Evolutionary conservation across 2,888 invertebrate genomes (phyloP).

Genomic region (Nephrotoma appendiculata): DNA sequence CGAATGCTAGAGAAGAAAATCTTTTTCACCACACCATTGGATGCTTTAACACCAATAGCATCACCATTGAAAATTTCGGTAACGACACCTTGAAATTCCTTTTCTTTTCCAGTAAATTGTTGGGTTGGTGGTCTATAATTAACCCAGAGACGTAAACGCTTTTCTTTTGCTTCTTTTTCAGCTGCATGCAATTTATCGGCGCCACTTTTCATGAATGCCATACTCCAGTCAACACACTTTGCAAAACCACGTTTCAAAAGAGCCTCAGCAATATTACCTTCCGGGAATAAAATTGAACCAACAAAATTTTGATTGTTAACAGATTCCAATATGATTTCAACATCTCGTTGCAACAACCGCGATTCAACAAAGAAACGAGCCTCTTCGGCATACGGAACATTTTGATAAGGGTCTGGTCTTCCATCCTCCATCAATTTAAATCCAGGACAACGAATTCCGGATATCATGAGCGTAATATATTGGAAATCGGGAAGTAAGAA

Average conservation of each 20-base stretch:
- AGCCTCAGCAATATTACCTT: slow-evolving; percentile 86
- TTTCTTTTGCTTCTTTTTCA: slow-evolving; percentile 78
- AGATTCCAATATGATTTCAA: slow-evolving; percentile 80
- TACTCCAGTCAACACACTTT: slow-evolving; percentile 86
- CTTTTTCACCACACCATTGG: slow-evolving; percentile 69
- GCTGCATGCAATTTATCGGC: slow-evolving; percentile 72
- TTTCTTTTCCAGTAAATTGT: slow-evolving; percentile 54
- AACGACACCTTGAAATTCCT: slow-evolving; percentile 68
- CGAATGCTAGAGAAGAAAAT: slow-evolving; percentile 92
- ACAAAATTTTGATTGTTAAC: slow-evolving; percentile 87
- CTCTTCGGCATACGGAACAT: slow-evolving; percentile 68
- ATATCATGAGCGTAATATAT: slow-evolving; percentile 87
- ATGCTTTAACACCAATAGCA: slow-evolving; percentile 70
- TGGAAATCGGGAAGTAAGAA: slow-evolving; percentile 83
- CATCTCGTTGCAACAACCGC: slow-evolving; percentile 77
- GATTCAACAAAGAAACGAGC: slow-evolving; percentile 90
- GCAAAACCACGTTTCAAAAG: slow-evolving; percentile 84
- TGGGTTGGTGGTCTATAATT: slow-evolving; percentile 69
- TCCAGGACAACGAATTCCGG: slow-evolving; percentile 79
- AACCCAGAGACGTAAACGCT: slow-evolving; percentile 77
- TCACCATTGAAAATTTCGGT: slow-evolving; percentile 91
- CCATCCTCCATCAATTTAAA: slow-evolving; percentile 64
- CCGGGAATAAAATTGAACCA: slow-evolving; percentile 85
- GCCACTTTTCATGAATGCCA: slow-evolving; percentile 64
- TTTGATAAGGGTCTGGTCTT: slow-evolving; percentile 48